Evolutionary conservation across 1,140 invertebrate genomes (phyloP), one percentile per base, ranked within the genome.

Genomic region (Coelopa frigida): DNA sequence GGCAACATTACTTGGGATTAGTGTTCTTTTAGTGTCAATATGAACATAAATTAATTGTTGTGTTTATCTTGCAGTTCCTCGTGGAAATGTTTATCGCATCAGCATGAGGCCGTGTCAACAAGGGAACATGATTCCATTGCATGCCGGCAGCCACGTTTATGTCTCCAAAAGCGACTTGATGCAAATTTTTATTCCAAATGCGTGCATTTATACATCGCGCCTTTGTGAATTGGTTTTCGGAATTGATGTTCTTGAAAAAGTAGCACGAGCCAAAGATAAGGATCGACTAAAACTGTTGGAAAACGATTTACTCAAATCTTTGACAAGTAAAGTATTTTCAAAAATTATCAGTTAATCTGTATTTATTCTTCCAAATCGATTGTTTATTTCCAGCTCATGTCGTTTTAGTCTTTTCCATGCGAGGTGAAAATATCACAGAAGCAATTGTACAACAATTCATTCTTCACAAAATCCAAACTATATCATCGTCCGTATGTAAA

Each of bases 141-240:
- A 50, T 46, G 41, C 43, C 22, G 54, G 54, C 5, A 53, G 54
- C 42, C 18, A 17, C n/a, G 54, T 55, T 21, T 52, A 44, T 39
- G 48, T 55, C 4, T 49, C 46, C 0, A 52, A 52, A 46, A 17
- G 32, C 33, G 47, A 52, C 44, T 29, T 52, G 22, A 33, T 36
- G 15, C 36, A 46, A 44, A 52, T 49, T 11, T 52, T 44, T 44
- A 51, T 49, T 35, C 47, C 41, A 10, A 48, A 51, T 43, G 45
- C 45, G 4, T 48, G 50, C 14, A 48, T 66, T 31, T 68, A 68
- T 21, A 62, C 62, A 6, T 60, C 53, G 0, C 53, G 59, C 1
- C 55, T 69, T 2, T 54, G 56, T 20, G 62, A 66, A 29, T 50
- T 68, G 48, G 63, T 69, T 8, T 59, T 69, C 55, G 61, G 66